Base-by-base conservation (phyloP, 2,888 invertebrate species). In the Sphinx pinastri region DNA sequence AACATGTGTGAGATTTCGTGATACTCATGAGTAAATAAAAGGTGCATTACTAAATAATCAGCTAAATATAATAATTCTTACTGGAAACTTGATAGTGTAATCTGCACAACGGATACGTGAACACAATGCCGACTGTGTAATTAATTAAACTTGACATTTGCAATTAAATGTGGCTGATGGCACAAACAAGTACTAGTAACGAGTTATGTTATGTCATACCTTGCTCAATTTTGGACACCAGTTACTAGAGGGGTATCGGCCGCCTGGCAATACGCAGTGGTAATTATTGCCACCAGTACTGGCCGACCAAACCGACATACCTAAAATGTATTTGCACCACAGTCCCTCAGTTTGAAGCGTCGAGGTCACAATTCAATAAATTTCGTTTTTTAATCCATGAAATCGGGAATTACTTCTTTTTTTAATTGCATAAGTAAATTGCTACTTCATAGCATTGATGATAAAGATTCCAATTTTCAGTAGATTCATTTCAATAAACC, bases 221-320 rank as follows among this genome's bases (percentile, higher is more conserved):
- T 93, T 91, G 83, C 85, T 90, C 71, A 88, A 83, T 85, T 94
- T 93, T 78, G 93, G 89, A 85, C 92, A 93, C 93, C 94, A 93
- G 81, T 83, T 92, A 88, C 89, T 89, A 84, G 89, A 87, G 74
- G 88, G 86, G 82, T 88, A 88, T 81, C 92, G 91, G 86, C 89
- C 88, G 84, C 87, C 85, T 83, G 89, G 88, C 82, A 89, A 86
- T 82, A 85, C 88, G 84, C 84, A 86, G 83, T 88, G 89, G 84
- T 90, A 91, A 90, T 92, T 93, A 89, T 92, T 92, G 84, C 92
- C 96, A 89, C 95, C 94, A 82, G 95, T 94, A 87, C 95, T 95
- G 86, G 96, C 96, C 84, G 96, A 96, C 96, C 96, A 96, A 90
- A 96, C 95, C 93, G 96, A 96, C 96, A 95, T 95, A 92, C 93